These are phyloP conservation scores for Alces alces DNA, from an alignment of 2,113 vertebrate species.

Conservation along the genomic window DNA sequence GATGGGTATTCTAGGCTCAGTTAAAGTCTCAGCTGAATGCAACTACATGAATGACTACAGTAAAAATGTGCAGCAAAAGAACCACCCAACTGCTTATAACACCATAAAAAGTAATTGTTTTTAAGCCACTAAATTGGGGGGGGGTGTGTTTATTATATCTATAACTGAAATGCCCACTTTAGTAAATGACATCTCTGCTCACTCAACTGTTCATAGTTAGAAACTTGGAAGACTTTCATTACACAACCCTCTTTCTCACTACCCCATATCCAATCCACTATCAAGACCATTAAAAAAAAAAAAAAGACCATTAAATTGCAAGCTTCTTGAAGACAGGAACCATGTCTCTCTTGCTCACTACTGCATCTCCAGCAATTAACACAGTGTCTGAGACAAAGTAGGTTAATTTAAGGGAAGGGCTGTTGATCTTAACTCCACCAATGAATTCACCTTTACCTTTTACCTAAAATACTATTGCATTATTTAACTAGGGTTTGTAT, in stretches of 20 bases:
- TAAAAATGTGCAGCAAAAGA: background rate
- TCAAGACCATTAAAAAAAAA: background rate
- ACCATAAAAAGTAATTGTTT: background rate
- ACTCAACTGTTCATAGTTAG: background rate
- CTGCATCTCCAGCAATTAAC: background rate
- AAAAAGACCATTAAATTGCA: background rate
- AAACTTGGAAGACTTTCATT: background rate
- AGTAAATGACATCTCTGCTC: background rate
- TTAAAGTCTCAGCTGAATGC: background rate
- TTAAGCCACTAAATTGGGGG: background rate
- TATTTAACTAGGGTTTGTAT: background rate
- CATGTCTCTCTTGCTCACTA: background rate
- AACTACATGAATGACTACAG: background rate
- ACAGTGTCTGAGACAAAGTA: background rate
- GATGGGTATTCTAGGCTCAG: background rate
- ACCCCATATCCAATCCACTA: background rate
- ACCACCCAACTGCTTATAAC: background rate
- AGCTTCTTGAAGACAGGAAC: background rate
- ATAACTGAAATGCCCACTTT: background rate
- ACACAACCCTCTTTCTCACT: background rate
- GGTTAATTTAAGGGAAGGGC: background rate
- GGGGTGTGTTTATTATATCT: background rate
- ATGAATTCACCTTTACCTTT: background rate
- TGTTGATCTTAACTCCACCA: background rate
- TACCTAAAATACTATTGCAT: background rate